Evolutionary conservation across 1,140 invertebrate genomes (phyloP).

Genomic region (Neocloeon triangulifer): DNA sequence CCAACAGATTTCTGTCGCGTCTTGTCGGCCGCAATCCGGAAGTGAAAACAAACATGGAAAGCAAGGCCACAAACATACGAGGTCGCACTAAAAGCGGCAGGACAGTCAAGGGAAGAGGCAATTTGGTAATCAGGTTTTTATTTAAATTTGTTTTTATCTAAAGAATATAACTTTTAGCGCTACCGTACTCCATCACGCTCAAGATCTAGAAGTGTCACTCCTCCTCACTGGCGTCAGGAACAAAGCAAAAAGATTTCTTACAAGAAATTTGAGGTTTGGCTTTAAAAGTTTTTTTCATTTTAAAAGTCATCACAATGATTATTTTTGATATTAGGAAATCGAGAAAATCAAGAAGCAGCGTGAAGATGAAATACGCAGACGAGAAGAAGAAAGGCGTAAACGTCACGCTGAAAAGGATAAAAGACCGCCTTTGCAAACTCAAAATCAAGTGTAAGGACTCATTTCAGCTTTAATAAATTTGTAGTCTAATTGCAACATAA

Average conservation of each 20-base stretch:
- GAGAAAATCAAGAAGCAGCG: constrained; percentile 33
- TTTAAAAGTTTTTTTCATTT: constrained; percentile 4
- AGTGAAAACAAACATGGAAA: constrained; percentile 16
- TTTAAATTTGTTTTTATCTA: no score
- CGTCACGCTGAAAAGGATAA: constrained; percentile 26
- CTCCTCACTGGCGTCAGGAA: constrained; percentile 74
- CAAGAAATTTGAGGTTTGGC: constrained; percentile 51
- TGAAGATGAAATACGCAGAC: constrained; percentile 32
- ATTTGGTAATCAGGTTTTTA: constrained; percentile 77
- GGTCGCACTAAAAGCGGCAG: constrained; percentile 47
- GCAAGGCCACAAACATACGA: constrained; percentile 13
- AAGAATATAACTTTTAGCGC: no score
- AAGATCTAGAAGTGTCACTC: constrained; percentile 59
- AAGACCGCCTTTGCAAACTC: constrained; percentile 15
- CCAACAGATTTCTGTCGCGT: constrained; percentile 35
- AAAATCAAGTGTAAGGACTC: constrained; percentile 16
- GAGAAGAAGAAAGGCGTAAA: constrained; percentile 30
- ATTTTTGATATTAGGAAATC: no score
- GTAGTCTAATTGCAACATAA: no score
- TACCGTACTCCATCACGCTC: constrained; percentile 65
- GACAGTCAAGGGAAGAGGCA: constrained; percentile 69
- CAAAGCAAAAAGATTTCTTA: constrained; percentile 59
- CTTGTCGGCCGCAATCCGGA: constrained; percentile 7
- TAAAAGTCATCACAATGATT: no score
- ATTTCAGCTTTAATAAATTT: constrained; percentile 14